Base-by-base conservation (phyloP, 2,113 vertebrate genomes). In the Onychostruthus taczanowskii region DNA sequence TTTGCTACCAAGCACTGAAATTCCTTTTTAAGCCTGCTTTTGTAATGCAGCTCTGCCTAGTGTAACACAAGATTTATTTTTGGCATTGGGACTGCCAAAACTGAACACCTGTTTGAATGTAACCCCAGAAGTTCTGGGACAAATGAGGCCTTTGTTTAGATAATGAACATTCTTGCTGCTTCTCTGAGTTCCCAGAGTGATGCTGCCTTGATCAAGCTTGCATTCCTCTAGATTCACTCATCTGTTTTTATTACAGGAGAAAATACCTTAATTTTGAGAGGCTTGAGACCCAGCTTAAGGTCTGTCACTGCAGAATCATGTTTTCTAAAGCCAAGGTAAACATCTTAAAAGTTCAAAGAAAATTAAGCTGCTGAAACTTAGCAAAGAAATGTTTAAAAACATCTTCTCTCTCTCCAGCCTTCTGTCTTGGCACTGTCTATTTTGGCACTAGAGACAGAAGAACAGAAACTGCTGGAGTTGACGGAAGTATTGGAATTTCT, bases 311-410 rank as follows among this genome's bases (percentile, higher is more conserved):
- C 97, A 98, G 98, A 90, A 98, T 99, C 87, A 86, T 97, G 66
- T 99, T 99, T 97, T 99, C 99, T 76, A 99, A 99, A 98, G 97
- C 99, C 83, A 99, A 99, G 98, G 99, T 99, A 98, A 97, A 86
- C 6, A 41, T 74, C 17, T 85, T 83, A n/a, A 80, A 91, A 87
- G 55, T 41, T 91, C 37, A 46, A 49, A 53, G 89, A 52, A 21
- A 46, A 15, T 35, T 5, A 87, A 35, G 59, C 27, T 68, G 27
- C 30, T 87, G 75, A 73, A 94, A 49, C 14, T 53, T 73, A 66
- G 67, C 8, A 53, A 58, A 90, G 23, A n/a, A 18, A 8, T n/a
- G 33, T 49, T 67, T 31, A 64, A 78, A 92, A 78, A 39, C 3
- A 4, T 63, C 41, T 74, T 55, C 4, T 97, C 22, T 97, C 55